Conservation (phyloP, 2,888 invertebrate genomes). For the Emmelina monodactyla region DNA sequence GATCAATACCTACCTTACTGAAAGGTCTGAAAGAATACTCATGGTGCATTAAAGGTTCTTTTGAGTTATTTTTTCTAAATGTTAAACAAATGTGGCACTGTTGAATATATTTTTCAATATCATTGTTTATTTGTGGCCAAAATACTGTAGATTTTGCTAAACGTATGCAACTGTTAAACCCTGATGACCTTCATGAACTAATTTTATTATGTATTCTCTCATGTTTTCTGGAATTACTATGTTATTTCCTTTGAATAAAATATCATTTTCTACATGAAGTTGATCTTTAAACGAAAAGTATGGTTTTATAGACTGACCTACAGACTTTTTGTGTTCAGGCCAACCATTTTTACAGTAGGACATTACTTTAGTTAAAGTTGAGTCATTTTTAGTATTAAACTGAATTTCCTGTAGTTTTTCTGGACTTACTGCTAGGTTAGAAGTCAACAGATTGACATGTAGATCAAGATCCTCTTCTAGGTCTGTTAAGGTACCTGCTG, state of each 20-base stretch:
- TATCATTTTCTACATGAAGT: constrained; percentile 9
- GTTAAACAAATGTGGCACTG: constrained; percentile 12
- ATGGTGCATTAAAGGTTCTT: constrained; percentile 5
- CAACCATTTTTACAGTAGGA: constrained; percentile 10
- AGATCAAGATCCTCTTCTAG: constrained; percentile 3
- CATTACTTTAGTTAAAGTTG: constrained; percentile 3
- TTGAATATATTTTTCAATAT: constrained; percentile 13
- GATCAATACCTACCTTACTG: constrained; percentile 13
- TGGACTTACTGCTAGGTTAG: constrained; percentile 2
- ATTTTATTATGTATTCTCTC: constrained; percentile 4
- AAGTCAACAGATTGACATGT: constrained; percentile 2
- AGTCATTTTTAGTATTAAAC: constrained; percentile 1
- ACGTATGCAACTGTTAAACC: constrained; percentile 11
- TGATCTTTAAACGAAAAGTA: constrained; percentile 8
- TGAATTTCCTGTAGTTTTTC: constrained; percentile 4
- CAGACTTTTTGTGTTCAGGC: constrained; percentile 11
- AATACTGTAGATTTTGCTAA: constrained; percentile 7
- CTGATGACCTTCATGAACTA: constrained; percentile 8
- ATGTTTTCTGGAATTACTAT: constrained; percentile 10
- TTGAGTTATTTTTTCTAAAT: constrained; percentile 1
- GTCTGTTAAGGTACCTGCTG: constrained; percentile 2
- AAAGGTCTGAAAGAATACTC: constrained; percentile 7
- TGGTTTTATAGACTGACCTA: constrained; percentile 3
- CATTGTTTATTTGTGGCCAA: constrained; percentile 12
- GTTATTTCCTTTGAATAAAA: constrained; percentile 8